A percentile compares a stretch with the other conserved stretches of the same genome.
Conservation (phyloP, 2,888 invertebrate species). For the Ornithoptera alexandrae region DNA sequence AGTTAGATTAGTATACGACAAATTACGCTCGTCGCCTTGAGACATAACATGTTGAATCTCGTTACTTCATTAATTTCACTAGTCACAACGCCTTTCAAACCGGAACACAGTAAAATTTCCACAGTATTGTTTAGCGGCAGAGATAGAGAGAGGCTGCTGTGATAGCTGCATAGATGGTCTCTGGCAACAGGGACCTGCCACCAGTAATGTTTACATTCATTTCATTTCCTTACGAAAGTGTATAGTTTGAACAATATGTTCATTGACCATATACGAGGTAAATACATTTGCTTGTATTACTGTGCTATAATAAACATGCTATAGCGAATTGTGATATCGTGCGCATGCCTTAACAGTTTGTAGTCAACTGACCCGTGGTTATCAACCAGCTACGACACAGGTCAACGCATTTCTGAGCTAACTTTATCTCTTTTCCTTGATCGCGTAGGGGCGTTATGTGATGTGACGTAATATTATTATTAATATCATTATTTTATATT, state of each 20-base stretch:
- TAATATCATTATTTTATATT: neutral
- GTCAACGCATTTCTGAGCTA: conserved; percentile 58
- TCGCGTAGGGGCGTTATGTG: conserved; percentile 37
- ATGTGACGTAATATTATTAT: conserved; percentile 15
- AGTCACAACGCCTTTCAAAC: too few relatives aligned
- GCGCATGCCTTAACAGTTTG: conserved; percentile 37
- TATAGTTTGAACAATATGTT: neutral
- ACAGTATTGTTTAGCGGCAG: too few relatives aligned
- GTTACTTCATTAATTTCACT: too few relatives aligned
- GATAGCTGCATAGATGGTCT: too few relatives aligned
- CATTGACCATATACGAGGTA: neutral
- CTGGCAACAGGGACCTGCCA: too few relatives aligned
- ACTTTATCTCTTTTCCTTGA: conserved; percentile 55
- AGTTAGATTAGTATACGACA: too few relatives aligned
- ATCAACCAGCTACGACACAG: conserved; percentile 48
- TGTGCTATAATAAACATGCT: neutral
- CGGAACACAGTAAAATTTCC: too few relatives aligned
- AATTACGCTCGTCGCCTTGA: too few relatives aligned
- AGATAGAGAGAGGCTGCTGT: too few relatives aligned
- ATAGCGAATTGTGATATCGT: conserved; percentile 27
- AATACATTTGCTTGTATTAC: neutral
- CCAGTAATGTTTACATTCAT: too few relatives aligned
- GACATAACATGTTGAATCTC: too few relatives aligned
- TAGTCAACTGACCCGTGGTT: conserved; percentile 48
- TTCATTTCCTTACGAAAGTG: too few relatives aligned